phyloP scores from a whole-genome alignment of 2,888 invertebrate species.

The Ochropacha duplaris region DNA sequence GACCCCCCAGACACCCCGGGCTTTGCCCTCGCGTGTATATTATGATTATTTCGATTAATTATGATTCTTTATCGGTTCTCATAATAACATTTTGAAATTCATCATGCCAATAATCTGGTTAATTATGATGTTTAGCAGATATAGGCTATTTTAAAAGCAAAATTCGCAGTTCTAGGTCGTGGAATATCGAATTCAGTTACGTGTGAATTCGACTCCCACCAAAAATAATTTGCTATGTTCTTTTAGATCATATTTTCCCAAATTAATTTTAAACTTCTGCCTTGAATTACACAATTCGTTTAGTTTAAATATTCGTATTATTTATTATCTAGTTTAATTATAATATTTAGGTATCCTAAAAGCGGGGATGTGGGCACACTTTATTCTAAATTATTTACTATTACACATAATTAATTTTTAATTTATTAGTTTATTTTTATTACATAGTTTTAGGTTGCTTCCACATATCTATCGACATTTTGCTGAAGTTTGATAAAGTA shows the following conservation, averaged over 20 bases:
- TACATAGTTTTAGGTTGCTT: neutral
- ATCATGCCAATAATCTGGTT: neutral
- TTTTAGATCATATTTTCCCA: neutral
- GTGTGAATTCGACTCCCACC: neutral
- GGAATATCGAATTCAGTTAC: neutral
- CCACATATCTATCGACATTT: neutral
- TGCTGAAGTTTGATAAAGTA: neutral
- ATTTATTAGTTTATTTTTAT: neutral
- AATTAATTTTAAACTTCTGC: too few relatives aligned
- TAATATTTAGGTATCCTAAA: neutral
- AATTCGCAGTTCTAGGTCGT: too few relatives aligned
- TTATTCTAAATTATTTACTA: neutral
- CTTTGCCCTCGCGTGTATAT: neutral
- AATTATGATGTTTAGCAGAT: neutral
- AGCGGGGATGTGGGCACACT: neutral
- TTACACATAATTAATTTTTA: neutral
- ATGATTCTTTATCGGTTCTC: neutral
- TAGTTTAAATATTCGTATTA: neutral
- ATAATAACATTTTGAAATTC: neutral
- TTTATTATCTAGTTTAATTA: neutral
- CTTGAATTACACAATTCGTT: neutral
- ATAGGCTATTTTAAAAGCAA: too few relatives aligned
- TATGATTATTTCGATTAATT: neutral
- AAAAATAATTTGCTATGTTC: neutral
- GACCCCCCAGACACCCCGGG: slow-evolving; percentile 46